phyloP scores from a whole-genome alignment of 1,140 invertebrate species.

The Druon quercuslanigerum region DNA sequence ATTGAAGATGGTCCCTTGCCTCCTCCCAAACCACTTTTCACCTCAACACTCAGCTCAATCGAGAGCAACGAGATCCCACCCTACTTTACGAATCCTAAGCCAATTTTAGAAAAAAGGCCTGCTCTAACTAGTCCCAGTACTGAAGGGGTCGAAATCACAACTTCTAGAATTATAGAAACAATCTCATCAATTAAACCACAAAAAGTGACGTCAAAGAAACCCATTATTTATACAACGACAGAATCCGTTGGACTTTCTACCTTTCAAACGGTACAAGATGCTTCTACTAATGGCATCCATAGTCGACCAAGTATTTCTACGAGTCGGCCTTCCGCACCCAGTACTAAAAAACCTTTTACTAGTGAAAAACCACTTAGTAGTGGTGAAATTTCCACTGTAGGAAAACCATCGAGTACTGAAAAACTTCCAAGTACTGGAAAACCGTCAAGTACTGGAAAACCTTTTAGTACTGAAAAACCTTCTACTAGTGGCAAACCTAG shows the following conservation, averaged over 20 bases:
- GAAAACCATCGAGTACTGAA: neutral
- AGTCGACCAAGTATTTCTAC: slow-evolving; percentile 54
- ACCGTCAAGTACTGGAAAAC: neutral
- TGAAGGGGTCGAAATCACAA: slow-evolving; percentile 32
- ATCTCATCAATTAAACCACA: slow-evolving; percentile 30
- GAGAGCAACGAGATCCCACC: slow-evolving; percentile 72
- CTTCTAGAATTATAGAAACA: slow-evolving; percentile 26
- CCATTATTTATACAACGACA: slow-evolving; percentile 56
- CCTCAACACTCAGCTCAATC: slow-evolving; percentile 57
- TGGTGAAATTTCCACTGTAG: neutral
- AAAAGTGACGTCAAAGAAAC: slow-evolving; percentile 51
- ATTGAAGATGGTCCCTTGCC: slow-evolving; percentile 66
- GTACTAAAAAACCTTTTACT: neutral
- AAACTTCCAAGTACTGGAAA: neutral
- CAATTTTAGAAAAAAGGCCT: slow-evolving; percentile 55
- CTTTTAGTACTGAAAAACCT: neutral
- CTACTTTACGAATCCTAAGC: slow-evolving; percentile 66
- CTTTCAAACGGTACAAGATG: slow-evolving; percentile 67
- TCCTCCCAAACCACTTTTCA: slow-evolving; percentile 56
- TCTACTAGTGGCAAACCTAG: neutral
- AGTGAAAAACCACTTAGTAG: neutral
- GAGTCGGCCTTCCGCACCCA: slow-evolving; percentile 13
- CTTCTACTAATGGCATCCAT: slow-evolving; percentile 44
- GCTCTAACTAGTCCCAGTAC: neutral
- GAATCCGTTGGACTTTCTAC: slow-evolving; percentile 65